These are phyloP conservation scores for Caenorhabditis doughertyi DNA, from an alignment of 2,888 invertebrate genomes.

Conservation along the genomic window DNA sequence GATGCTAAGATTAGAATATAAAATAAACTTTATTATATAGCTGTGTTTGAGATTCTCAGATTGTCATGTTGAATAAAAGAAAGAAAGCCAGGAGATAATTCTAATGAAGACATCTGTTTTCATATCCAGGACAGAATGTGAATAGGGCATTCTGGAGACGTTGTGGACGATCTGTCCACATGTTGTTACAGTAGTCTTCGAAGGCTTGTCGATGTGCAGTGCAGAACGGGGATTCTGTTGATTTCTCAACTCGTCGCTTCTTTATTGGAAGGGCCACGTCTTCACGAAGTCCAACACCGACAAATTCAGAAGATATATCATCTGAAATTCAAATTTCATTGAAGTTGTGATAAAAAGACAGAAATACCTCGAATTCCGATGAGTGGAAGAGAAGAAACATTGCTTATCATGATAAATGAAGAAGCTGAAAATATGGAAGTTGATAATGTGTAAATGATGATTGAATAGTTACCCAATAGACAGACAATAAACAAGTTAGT, in stretches of 20 bases:
- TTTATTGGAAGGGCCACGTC: constrained; percentile 35
- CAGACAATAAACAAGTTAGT: constrained; percentile 43
- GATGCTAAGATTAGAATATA: constrained; percentile 16
- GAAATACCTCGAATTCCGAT: constrained; percentile 51
- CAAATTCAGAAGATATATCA: constrained; percentile 47
- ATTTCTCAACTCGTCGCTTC: constrained; percentile 40
- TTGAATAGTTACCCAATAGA: constrained; percentile 39
- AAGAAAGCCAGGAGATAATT: neutral
- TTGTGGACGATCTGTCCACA: constrained; percentile 45
- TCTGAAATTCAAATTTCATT: neutral
- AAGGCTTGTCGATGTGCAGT: constrained; percentile 33
- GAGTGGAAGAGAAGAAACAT: constrained; percentile 29
- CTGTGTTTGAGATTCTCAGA: constrained; percentile 43
- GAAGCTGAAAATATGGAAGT: constrained; percentile 32
- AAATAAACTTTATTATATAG: constrained; percentile 16
- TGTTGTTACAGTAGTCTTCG: constrained; percentile 43
- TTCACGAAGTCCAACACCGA: constrained; percentile 57
- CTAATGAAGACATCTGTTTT: constrained; percentile 58
- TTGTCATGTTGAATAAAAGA: constrained; percentile 23
- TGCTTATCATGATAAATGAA: neutral
- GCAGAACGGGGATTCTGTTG: constrained; percentile 29
- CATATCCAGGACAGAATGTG: constrained; percentile 52
- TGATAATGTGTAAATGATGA: neutral
- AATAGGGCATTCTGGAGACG: constrained; percentile 46
- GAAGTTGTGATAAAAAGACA: neutral